Base-by-base conservation (phyloP, 2,888 invertebrate genomes). In the Drosophila silvestris region DNA sequence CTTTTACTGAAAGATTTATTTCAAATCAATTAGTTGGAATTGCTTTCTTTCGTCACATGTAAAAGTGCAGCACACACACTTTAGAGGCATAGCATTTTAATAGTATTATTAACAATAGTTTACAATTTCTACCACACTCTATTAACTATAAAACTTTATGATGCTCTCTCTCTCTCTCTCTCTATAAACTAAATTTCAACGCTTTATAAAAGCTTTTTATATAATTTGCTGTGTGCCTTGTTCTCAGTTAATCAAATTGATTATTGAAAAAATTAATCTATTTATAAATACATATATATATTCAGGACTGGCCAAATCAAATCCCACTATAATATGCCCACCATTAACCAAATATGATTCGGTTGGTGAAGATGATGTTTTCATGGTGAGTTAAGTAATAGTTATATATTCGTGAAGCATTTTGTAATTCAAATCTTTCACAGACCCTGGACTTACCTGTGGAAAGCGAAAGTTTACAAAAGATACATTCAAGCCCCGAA, bases 281-380 rank as follows among this genome's bases (percentile, higher is more conserved):
- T 47, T 26, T 47, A 16, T 47, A n/a, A 10, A 14, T 39, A 33
- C 19, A 22, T 61, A 16, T 39, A 65, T 12, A 61, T 41, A 26
- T 47, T 47, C 16, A 97, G 97, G 96, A 94, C 95, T 97, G 94
- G 95, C 96, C 92, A 96, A 96, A 94, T 95, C 95, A 91, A 96
- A 95, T 95, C 95, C 96, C 76, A 94, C 95, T 79, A 91, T 93
- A 71, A 91, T 91, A 83, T 93, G 93, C 92, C 92, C 92, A 74
- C 91, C 92, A 85, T 82, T 93, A 68, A 91, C 93, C 70, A 93
- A 93, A 93, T 93, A 95, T 94, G 95, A 95, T 93, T 95, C 97
- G 91, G 96, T 96, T 78, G 97, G 97, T 79, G 98, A 98, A 93
- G 98, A 98, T 92, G 98, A 98, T 93, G 98, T 98, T 87, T 98